These are phyloP conservation scores for Yponomeuta plumbellus DNA, from an alignment of 2,888 invertebrate species.

Conservation along the genomic window DNA sequence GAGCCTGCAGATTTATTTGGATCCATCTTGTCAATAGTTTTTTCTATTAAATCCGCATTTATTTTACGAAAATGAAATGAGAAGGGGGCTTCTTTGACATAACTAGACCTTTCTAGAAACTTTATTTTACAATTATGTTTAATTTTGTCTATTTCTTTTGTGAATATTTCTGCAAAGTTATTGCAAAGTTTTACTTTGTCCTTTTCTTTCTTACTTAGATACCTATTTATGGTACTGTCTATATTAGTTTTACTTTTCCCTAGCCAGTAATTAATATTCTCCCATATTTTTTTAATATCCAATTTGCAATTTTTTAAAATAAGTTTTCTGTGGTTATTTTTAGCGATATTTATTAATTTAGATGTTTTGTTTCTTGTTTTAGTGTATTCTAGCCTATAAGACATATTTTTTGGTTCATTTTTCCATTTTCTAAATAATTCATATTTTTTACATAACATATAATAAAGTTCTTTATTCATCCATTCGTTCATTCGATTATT, in stretches of 20 bases:
- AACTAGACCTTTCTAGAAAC: background rate
- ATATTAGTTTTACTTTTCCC: slow-evolving; percentile 1
- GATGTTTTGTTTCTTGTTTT: too few species aligned
- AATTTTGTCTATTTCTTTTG: slow-evolving; percentile 11
- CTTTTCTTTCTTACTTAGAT: slow-evolving; percentile 5
- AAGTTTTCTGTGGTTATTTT: background rate
- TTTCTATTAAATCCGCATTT: background rate
- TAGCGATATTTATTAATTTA: background rate
- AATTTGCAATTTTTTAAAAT: background rate
- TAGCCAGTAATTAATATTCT: slow-evolving; percentile 1
- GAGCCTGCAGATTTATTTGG: background rate
- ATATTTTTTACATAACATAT: background rate
- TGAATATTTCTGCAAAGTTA: slow-evolving; percentile 11
- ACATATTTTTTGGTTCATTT: background rate
- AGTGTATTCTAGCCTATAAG: background rate
- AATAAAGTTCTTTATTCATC: background rate
- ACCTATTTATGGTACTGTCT: background rate
- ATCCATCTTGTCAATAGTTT: background rate
- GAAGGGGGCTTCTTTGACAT: background rate
- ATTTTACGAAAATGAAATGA: slow-evolving; percentile 4
- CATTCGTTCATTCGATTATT: background rate
- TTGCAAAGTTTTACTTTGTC: background rate
- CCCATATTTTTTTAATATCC: slow-evolving; percentile 12
- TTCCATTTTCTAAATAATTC: background rate
- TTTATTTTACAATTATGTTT: slow-evolving; percentile 8